Evolutionary conservation across 1,140 invertebrate species (phyloP).

Genomic region (Gryllus bimaculatus): DNA sequence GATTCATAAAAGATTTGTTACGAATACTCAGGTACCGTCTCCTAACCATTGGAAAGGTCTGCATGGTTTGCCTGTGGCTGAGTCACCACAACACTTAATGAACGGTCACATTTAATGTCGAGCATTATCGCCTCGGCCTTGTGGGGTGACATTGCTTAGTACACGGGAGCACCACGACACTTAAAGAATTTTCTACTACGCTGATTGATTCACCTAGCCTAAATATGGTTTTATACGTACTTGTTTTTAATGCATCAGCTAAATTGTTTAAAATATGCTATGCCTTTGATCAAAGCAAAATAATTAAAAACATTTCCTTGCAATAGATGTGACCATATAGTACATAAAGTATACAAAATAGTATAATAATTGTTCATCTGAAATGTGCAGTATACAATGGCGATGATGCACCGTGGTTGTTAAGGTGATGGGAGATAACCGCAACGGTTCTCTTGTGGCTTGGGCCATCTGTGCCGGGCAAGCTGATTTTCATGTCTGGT

Average conservation of each 20-base stretch:
- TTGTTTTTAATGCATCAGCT: background rate
- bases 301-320: background rate
- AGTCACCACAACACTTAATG: background rate
- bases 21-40: background rate
- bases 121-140: background rate
- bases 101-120: background rate
- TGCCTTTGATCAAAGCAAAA: background rate
- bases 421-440: conserved; percentile 3
- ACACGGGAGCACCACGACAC: background rate
- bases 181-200: background rate
- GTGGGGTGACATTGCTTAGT: background rate
- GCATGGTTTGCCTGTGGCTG: background rate
- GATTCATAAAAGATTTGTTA: background rate
- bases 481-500: background rate
- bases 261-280: background rate
- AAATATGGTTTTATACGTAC: background rate
- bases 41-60: background rate
- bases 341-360: conserved; percentile 6
- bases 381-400: conserved; percentile 4
- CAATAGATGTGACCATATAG: conserved; percentile 1
- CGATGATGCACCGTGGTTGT: background rate
- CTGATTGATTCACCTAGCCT: background rate
- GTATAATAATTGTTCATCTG: conserved; percentile 1
- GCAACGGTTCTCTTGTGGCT: background rate
- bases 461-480: background rate